Percentiles rank a stretch among this genome's conserved stretches.
Conservation (phyloP, 1,140 invertebrate species). For the Habropoda laboriosa region DNA sequence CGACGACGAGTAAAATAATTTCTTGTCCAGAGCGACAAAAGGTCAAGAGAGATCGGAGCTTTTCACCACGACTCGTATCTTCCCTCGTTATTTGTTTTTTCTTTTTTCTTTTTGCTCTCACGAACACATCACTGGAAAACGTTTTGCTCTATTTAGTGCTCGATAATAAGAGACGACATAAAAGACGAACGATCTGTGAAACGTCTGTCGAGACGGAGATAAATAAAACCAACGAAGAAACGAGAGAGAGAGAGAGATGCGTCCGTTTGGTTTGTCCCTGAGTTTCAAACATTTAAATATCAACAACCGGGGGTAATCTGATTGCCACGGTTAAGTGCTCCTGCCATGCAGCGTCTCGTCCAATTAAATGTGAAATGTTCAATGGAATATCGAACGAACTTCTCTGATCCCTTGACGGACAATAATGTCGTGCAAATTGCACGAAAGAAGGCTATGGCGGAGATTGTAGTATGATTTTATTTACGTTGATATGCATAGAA, state of each 20-base stretch:
- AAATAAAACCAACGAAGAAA: neutral
- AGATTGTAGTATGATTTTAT: neutral
- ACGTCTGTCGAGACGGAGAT: neutral
- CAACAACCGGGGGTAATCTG: neutral
- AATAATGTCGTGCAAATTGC: neutral
- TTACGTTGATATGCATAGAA: no score
- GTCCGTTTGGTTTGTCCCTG: neutral
- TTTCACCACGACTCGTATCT: neutral
- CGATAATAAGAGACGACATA: conserved; percentile 21
- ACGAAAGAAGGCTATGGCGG: neutral
- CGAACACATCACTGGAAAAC: conserved; percentile 18
- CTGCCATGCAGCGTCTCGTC: neutral
- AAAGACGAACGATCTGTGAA: neutral
- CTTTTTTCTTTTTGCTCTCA: no score
- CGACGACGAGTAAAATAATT: conserved; percentile 38
- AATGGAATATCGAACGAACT: no score
- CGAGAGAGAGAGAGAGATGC: neutral
- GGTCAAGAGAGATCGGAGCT: conserved; percentile 50
- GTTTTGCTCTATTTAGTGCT: neutral
- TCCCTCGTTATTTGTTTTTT: no score
- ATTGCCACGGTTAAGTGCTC: neutral
- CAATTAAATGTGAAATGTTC: neutral
- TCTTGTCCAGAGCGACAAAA: conserved; percentile 32
- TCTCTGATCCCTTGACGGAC: neutral
- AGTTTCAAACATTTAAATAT: conserved; percentile 4